Conservation (phyloP, 1,140 invertebrate genomes). For the Aphelenchoides besseyi region DNA sequence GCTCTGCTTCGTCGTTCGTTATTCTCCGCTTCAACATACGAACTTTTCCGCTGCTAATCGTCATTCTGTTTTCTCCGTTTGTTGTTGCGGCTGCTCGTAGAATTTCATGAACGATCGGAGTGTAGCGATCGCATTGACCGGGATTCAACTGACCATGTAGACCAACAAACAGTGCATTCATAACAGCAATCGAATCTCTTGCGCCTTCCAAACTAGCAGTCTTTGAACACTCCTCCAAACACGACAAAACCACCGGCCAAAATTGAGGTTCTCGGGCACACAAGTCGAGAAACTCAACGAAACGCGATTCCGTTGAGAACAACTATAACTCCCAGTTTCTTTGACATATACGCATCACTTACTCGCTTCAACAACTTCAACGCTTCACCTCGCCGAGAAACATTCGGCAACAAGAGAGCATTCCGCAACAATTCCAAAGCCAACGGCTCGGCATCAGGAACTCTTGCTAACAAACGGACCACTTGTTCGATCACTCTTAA, state of each 20-base stretch:
- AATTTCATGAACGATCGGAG: conserved; percentile 13
- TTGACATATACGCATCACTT: too few relatives aligned
- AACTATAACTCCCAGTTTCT: too few relatives aligned
- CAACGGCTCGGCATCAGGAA: conserved; percentile 18
- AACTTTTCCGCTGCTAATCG: not conserved
- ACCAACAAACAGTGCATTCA: conserved; percentile 21
- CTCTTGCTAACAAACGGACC: conserved; percentile 20
- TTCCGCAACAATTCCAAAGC: conserved; percentile 21
- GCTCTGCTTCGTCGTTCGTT: not conserved
- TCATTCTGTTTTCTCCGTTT: not conserved
- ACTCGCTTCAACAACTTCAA: conserved; percentile 33
- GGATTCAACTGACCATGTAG: not conserved
- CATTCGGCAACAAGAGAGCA: conserved; percentile 11
- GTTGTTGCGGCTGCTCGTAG: not conserved
- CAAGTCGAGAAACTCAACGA: conserved; percentile 31
- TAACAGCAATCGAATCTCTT: conserved; percentile 19
- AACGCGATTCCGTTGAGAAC: conserved; percentile 13
- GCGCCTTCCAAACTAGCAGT: not conserved
- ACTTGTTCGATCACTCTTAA: conserved; percentile 31
- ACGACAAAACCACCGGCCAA: conserved; percentile 22
- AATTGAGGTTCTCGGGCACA: conserved; percentile 20
- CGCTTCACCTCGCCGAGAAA: conserved; percentile 9
- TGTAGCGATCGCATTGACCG: not conserved
- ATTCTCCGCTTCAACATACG: not conserved
- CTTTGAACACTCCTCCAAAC: conserved; percentile 33